Percentiles rank a stretch among this genome's conserved stretches.
Conservation (phyloP, 2,113 vertebrate genomes). For the Nothocercus julius region DNA sequence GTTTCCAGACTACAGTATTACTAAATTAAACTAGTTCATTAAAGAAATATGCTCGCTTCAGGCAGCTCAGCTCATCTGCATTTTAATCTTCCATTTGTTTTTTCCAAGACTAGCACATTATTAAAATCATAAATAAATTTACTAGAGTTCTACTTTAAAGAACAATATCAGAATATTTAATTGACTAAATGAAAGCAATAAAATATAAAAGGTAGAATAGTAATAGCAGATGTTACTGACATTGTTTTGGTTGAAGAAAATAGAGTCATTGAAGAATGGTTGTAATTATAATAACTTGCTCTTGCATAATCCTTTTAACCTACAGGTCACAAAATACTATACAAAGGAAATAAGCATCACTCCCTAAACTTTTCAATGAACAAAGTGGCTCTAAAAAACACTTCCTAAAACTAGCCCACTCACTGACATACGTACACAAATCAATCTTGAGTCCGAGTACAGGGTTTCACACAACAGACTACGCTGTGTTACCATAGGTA, state of each 20-base stretch:
- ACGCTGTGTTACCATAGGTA: neutral
- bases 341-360: neutral
- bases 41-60: neutral
- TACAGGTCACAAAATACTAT: neutral
- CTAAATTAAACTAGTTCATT: conserved; percentile 7
- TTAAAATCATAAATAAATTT: conserved; percentile 12
- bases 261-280: neutral
- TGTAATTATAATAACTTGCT: neutral
- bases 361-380: neutral
- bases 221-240: neutral
- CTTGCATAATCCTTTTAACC: neutral
- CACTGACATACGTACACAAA: fast-evolving
- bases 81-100: conserved; percentile 42
- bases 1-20: neutral
- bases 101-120: neutral
- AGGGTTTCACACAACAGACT: neutral
- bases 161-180: neutral
- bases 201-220: neutral
- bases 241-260: neutral
- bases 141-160: neutral
- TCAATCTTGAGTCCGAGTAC: neutral
- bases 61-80: conserved; percentile 12
- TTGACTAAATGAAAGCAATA: neutral
- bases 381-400: neutral
- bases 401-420: neutral